These are phyloP conservation scores for Drosophila burlai DNA, from an alignment of 1,140 invertebrate species.

Conservation along the genomic window DNA sequence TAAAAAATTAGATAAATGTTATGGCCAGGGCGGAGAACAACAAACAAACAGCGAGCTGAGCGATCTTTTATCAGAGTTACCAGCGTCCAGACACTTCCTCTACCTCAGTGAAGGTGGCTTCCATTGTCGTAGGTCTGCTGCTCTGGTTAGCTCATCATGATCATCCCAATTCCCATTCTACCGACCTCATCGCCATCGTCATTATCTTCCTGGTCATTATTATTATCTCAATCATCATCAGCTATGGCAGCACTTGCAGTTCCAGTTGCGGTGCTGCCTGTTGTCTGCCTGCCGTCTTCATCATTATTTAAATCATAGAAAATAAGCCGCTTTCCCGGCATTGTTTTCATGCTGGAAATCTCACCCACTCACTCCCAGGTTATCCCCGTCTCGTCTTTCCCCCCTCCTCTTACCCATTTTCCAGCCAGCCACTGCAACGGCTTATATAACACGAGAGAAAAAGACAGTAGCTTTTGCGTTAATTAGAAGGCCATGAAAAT, in stretches of 20 bases:
- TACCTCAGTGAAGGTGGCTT: slow-evolving; percentile 22
- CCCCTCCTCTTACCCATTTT: slow-evolving; percentile 2
- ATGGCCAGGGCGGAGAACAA: slow-evolving; percentile 27
- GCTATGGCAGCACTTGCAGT: slow-evolving; percentile 42
- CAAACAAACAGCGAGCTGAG: slow-evolving; percentile 38
- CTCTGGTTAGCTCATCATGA: background rate
- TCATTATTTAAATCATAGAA: slow-evolving; percentile 84
- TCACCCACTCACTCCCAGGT: slow-evolving; percentile 49
- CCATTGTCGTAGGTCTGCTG: slow-evolving; percentile 32
- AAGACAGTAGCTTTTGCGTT: slow-evolving; percentile 2
- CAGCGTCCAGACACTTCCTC: slow-evolving; percentile 29
- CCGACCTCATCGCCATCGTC: slow-evolving; percentile 14
- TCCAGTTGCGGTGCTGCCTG: slow-evolving; percentile 47
- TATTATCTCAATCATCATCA: slow-evolving; percentile 46
- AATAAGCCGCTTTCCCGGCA: slow-evolving; percentile 82
- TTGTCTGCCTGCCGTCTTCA: slow-evolving; percentile 66
- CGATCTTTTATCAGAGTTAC: slow-evolving; percentile 39
- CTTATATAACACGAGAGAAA: slow-evolving; percentile 47
- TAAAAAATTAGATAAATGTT: slow-evolving; percentile 51
- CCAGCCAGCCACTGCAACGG: slow-evolving; percentile 49
- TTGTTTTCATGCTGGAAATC: slow-evolving; percentile 79
- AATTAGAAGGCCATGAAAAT: slow-evolving; percentile 7
- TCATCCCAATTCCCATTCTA: slow-evolving; percentile 8
- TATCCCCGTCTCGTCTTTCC: slow-evolving; percentile 25
- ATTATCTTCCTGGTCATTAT: slow-evolving; percentile 21